These are phyloP conservation scores for Zapus hudsonius DNA, from an alignment of 2,113 vertebrate species.

Conservation along the genomic window DNA sequence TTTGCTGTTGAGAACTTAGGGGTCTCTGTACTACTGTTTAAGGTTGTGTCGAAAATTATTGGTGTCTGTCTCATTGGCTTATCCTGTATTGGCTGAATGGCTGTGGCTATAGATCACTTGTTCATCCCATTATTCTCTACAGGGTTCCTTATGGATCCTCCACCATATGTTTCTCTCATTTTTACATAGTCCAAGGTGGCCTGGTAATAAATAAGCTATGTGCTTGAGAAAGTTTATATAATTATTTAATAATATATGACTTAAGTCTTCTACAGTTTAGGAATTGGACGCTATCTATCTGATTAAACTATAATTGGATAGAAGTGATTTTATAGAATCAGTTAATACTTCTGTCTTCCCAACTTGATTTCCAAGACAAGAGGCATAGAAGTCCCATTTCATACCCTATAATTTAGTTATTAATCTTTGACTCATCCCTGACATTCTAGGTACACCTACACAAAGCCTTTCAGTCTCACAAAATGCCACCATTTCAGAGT, in stretches of 20 bases:
- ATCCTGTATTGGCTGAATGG: too few relatives aligned
- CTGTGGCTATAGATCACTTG: too few relatives aligned
- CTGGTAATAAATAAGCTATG: conserved; percentile 19
- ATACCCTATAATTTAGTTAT: conserved; percentile 85
- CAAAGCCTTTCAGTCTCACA: conserved; percentile 79
- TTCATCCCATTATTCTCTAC: too few relatives aligned
- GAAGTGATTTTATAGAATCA: conserved; percentile 68
- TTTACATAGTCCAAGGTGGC: background rate
- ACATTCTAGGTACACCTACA: conserved; percentile 87
- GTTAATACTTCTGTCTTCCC: conserved; percentile 81
- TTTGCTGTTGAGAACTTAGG: too few relatives aligned
- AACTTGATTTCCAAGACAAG: conserved; percentile 80
- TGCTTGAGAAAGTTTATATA: background rate
- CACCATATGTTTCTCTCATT: too few relatives aligned
- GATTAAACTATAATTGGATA: conserved; percentile 53
- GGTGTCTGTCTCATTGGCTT: too few relatives aligned
- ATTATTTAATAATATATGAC: conserved; percentile 45
- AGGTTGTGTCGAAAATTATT: too few relatives aligned
- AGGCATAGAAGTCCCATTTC: conserved; percentile 79
- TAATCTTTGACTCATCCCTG: conserved; percentile 88
- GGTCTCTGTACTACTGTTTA: too few relatives aligned
- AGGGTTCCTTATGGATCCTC: too few relatives aligned
- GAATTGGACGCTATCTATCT: background rate
- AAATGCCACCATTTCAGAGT: conserved; percentile 80
- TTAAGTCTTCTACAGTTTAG: conserved; percentile 27